Percentiles rank a stretch among this genome's conserved stretches.
phyloP scores from a whole-genome alignment of 2,797 vertebrate genomes.

The Neomorphus geoffroyi region DNA sequence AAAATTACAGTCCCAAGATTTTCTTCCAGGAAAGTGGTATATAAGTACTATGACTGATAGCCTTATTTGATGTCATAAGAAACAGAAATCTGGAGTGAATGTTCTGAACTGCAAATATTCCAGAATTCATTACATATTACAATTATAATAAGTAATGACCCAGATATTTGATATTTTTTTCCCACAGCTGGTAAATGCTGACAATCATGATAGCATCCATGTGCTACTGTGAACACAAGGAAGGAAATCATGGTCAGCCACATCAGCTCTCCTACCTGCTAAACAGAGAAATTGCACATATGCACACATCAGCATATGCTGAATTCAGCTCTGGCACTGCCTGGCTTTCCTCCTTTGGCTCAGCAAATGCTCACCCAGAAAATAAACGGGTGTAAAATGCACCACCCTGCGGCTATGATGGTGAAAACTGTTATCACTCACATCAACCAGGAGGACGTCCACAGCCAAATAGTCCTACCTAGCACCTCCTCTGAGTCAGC shows the following conservation, averaged over 20 bases:
- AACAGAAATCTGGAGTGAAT: not conserved
- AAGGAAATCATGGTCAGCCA: not conserved
- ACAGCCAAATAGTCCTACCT: not conserved
- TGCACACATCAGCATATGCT: not conserved
- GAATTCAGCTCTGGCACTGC: not conserved
- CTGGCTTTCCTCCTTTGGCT: not conserved
- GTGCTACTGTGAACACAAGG: not conserved
- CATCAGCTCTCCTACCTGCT: not conserved
- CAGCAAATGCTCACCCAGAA: not conserved
- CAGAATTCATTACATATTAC: not conserved
- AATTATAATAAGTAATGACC: not conserved
- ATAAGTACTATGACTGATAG: not conserved
- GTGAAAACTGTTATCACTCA: not conserved
- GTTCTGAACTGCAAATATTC: not conserved
- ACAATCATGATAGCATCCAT: not conserved
- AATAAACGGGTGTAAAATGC: not conserved
- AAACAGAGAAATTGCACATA: not conserved
- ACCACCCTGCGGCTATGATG: fast-evolving
- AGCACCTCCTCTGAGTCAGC: not conserved
- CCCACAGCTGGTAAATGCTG: not conserved
- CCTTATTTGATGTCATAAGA: not conserved
- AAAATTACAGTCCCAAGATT: not conserved
- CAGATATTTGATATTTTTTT: not conserved
- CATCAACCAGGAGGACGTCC: fast-evolving
- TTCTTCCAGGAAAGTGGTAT: not conserved